These are phyloP conservation scores for Hippocampus barbouri DNA, from an alignment of 2,113 vertebrate genomes.

Conservation along the genomic window DNA sequence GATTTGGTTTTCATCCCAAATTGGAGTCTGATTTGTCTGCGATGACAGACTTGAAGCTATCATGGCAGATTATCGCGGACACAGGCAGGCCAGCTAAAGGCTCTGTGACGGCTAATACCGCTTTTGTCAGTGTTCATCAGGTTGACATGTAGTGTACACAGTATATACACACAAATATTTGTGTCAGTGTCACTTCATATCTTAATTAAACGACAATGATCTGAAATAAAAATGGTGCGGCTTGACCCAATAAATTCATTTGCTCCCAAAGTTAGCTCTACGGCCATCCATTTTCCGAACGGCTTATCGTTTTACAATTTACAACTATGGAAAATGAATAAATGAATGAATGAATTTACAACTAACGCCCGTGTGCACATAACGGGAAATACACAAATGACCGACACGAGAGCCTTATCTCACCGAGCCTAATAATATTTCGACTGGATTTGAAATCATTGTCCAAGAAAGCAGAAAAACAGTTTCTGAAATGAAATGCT, in stretches of 20 bases:
- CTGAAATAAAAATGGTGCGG: neutral
- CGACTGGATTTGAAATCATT: conserved; percentile 54
- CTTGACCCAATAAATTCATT: conserved; percentile 10
- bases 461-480: conserved; percentile 38
- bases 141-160: conserved; percentile 35
- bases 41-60: conserved; percentile 29
- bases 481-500: conserved; percentile 50
- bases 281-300: neutral
- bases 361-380: conserved; percentile 52
- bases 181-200: conserved; percentile 34
- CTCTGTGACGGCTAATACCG: conserved; percentile 39
- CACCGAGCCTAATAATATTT: conserved; percentile 45
- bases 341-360: no score
- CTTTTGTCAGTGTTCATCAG: conserved; percentile 54
- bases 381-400: conserved; percentile 34
- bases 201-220: conserved; percentile 34
- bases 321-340: no score
- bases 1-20: conserved; percentile 27
- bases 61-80: conserved; percentile 47
- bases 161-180: conserved; percentile 1
- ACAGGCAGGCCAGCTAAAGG: conserved; percentile 43
- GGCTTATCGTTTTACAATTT: neutral
- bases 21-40: conserved; percentile 25
- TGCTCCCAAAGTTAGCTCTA: neutral
- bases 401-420: conserved; percentile 35